Percentiles rank a stretch among this genome's conserved stretches.
Evolutionary conservation across 2,888 invertebrate genomes (phyloP).

Genomic region (Dusona sp.): DNA sequence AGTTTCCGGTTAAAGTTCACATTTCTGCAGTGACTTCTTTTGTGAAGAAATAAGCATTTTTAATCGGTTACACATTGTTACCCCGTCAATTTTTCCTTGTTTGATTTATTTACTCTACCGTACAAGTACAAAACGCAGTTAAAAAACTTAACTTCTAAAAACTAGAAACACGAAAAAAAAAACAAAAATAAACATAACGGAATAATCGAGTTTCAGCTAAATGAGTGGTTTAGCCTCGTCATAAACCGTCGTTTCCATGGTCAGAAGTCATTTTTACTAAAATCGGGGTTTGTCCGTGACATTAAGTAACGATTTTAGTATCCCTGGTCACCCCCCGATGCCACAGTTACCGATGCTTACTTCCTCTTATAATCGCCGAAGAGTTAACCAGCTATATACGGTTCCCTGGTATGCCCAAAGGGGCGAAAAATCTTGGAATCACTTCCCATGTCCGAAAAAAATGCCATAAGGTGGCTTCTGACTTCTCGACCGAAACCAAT

Average conservation of each 20-base stretch:
- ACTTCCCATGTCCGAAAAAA: conserved; percentile 72
- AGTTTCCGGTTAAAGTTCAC: conserved; percentile 1
- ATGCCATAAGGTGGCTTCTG: conserved; percentile 72
- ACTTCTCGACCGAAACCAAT: conserved; percentile 40
- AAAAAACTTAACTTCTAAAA: not conserved
- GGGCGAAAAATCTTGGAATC: conserved; percentile 64
- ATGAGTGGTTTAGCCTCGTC: not conserved
- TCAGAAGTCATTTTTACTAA: not conserved
- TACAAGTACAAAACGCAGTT: not conserved
- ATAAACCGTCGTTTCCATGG: not conserved
- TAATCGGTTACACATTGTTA: not conserved
- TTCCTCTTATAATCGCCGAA: conserved; percentile 66
- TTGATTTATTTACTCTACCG: not conserved
- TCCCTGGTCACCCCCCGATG: conserved; percentile 59
- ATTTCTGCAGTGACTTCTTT: not conserved
- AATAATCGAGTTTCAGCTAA: not conserved
- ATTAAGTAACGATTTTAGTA: not conserved
- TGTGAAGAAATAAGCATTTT: not conserved
- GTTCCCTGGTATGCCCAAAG: conserved; percentile 15
- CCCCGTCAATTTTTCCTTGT: not conserved
- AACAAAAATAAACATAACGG: not conserved
- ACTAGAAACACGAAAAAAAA: not conserved
- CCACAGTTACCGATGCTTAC: conserved; percentile 71
- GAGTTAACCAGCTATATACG: conserved; percentile 48
- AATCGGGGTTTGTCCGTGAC: not conserved